Evolutionary conservation across 2,797 vertebrate genomes (phyloP).

Genomic region (Hybognathus amarus): DNA sequence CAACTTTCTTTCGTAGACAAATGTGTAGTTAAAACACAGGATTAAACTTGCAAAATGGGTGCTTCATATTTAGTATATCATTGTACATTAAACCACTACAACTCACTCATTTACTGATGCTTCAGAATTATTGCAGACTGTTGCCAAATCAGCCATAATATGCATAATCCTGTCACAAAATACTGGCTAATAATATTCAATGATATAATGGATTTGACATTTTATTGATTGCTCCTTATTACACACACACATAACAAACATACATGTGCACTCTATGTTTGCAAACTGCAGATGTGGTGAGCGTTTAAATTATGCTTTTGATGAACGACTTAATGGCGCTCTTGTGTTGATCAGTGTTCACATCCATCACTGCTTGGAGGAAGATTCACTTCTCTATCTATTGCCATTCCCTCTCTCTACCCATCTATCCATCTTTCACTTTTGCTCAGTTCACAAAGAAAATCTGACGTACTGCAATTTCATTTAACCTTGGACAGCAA

Average conservation of each 20-base stretch:
- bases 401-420: background rate
- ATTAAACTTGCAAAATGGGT: background rate
- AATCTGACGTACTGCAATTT: constrained; percentile 80
- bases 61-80: background rate
- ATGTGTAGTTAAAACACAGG: background rate
- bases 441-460: constrained; percentile 77
- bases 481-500: constrained; percentile 90
- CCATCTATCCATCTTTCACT: constrained; percentile 10
- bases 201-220: background rate
- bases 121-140: background rate
- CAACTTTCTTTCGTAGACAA: background rate
- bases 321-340: constrained; percentile 94
- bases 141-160: background rate
- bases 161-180: background rate
- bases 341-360: constrained; percentile 65
- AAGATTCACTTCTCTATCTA: constrained; percentile 37
- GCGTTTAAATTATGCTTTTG: constrained; percentile 93
- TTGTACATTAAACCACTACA: background rate
- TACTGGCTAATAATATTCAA: background rate
- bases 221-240: background rate
- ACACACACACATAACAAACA: constrained; percentile 46
- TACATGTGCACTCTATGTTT: constrained; percentile 69
- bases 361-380: constrained; percentile 78
- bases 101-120: background rate
- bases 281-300: constrained; percentile 88